Percentiles rank a stretch among this genome's conserved stretches.
Conservation (phyloP, 2,113 vertebrate genomes). For the Puntigrus tetrazona region DNA sequence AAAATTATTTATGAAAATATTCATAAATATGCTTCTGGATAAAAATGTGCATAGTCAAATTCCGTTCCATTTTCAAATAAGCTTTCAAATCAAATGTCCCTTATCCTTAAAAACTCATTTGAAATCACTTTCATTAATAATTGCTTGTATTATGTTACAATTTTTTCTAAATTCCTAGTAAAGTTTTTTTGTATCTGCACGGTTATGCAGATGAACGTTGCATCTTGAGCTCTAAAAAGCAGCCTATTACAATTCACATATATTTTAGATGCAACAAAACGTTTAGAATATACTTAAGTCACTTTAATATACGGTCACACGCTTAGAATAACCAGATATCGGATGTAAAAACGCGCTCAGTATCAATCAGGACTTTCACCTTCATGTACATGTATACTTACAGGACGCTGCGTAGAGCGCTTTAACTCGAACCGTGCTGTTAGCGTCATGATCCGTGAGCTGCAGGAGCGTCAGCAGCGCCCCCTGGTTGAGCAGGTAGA, state of each 20-base stretch:
- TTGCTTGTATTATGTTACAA: background rate
- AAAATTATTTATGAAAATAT: too few species aligned
- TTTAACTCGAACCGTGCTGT: conserved; percentile 82
- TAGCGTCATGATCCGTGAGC: conserved; percentile 80
- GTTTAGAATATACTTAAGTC: background rate
- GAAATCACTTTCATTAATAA: background rate
- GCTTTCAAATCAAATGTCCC: too few species aligned
- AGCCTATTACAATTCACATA: background rate
- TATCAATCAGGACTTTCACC: background rate
- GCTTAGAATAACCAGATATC: background rate
- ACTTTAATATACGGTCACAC: background rate
- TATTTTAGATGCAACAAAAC: background rate
- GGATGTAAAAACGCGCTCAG: background rate
- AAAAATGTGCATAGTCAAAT: too few species aligned
- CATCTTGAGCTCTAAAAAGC: too few species aligned
- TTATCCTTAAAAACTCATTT: too few species aligned
- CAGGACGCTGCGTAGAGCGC: conserved; percentile 89
- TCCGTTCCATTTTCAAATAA: too few species aligned
- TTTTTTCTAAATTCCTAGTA: too few species aligned
- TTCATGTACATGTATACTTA: conserved; percentile 68
- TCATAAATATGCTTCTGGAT: too few species aligned
- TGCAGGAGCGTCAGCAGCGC: conserved; percentile 80
- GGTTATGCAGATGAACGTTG: too few species aligned
- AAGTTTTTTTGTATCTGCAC: too few species aligned
- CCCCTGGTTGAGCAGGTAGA: conserved; percentile 77